Evolutionary conservation across 1,140 invertebrate species (phyloP).

Genomic region (Leptinotarsa texana): DNA sequence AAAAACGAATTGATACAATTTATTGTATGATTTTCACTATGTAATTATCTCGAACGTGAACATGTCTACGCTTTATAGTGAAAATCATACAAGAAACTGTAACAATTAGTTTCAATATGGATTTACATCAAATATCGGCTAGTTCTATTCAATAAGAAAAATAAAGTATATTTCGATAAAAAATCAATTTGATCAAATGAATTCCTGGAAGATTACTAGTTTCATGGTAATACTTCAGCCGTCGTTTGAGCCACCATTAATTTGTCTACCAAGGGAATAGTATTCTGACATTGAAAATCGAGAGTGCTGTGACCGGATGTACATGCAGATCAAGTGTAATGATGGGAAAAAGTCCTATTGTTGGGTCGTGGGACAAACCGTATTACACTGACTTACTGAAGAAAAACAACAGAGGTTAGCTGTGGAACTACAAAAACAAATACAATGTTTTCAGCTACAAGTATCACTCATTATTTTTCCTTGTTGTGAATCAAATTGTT

Average conservation of each 20-base stretch:
- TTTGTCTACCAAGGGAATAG: slow-evolving; percentile 30
- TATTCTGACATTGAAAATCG: slow-evolving; percentile 52
- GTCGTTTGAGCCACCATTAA: slow-evolving; percentile 28
- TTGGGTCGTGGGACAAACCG: slow-evolving; percentile 51
- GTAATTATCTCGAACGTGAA: too few relatives aligned
- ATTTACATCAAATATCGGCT: too few relatives aligned
- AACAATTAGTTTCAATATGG: too few relatives aligned
- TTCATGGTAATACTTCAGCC: slow-evolving; percentile 32
- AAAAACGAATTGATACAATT: too few relatives aligned
- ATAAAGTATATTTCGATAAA: too few relatives aligned
- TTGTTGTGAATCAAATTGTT: too few relatives aligned
- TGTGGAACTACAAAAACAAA: slow-evolving; percentile 46
- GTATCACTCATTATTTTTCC: background rate
- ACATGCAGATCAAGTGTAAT: slow-evolving; percentile 55
- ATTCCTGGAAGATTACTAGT: too few relatives aligned
- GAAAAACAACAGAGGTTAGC: slow-evolving; percentile 50
- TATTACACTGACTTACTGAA: slow-evolving; percentile 53
- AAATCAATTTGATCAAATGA: too few relatives aligned
- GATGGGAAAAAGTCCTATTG: slow-evolving; percentile 52
- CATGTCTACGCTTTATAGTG: too few relatives aligned
- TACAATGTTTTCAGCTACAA: background rate
- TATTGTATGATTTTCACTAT: too few relatives aligned
- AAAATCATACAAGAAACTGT: too few relatives aligned
- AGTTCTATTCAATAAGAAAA: too few relatives aligned
- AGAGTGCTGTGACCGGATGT: slow-evolving; percentile 52